Conservation (phyloP, 2,113 vertebrate genomes). For the Chionodraco myersi region DNA sequence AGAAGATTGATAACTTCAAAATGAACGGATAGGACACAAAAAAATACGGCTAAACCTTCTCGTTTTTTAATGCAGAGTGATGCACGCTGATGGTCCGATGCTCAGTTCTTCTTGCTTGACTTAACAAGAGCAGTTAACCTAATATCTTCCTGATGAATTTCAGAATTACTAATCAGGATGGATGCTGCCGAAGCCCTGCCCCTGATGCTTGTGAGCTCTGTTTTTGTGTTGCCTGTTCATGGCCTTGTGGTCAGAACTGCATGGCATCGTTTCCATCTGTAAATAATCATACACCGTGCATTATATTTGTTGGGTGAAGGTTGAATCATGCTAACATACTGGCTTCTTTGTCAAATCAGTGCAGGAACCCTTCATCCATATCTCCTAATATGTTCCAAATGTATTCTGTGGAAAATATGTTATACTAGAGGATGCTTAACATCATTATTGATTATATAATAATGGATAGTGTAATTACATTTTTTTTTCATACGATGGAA, state of each 20-base stretch:
- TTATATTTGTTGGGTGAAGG: constrained; percentile 1
- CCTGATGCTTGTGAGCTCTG: constrained; percentile 14
- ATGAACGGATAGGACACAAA: constrained; percentile 12
- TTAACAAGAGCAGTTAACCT: constrained; percentile 32
- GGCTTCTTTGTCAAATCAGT: not conserved
- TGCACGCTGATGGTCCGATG: constrained; percentile 14
- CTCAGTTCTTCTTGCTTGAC: constrained; percentile 34
- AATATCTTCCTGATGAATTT: constrained; percentile 45
- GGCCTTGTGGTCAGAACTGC: constrained; percentile 23
- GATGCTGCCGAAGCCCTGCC: constrained; percentile 17
- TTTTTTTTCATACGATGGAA: not conserved
- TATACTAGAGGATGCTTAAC: not conserved
- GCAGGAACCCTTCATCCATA: not conserved
- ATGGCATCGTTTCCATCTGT: constrained; percentile 42
- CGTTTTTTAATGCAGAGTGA: constrained; percentile 31
- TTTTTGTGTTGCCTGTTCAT: constrained; percentile 12
- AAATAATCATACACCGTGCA: constrained; percentile 26
- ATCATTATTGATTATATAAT: not conserved
- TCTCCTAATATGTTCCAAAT: not conserved
- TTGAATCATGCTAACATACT: not conserved
- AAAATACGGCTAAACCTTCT: not conserved
- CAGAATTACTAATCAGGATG: constrained; percentile 36
- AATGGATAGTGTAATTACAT: not conserved
- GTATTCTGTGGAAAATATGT: not conserved
- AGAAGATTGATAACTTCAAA: constrained; percentile 28